Conservation (phyloP, 2,113 vertebrate species). For the Ursus arctos region DNA sequence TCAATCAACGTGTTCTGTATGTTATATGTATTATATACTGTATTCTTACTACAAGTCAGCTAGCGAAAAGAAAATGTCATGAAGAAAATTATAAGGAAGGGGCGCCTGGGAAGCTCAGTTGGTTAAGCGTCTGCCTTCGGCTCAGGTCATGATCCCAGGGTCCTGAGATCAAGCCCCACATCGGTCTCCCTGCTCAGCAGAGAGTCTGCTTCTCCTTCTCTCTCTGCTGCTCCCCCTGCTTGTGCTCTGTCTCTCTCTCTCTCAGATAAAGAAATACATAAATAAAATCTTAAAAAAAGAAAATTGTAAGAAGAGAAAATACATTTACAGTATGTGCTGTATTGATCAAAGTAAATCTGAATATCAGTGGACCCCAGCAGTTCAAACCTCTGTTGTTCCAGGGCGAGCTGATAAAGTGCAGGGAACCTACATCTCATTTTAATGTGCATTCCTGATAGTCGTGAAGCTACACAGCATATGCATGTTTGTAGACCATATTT, state of each 20-base stretch:
- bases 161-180: too few species aligned
- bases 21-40: neutral
- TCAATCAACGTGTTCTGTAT: neutral
- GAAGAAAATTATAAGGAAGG: neutral
- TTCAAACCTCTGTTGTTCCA: neutral
- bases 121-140: too few species aligned
- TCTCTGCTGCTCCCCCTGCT: too few species aligned
- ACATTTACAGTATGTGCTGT: neutral
- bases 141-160: too few species aligned
- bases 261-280: too few species aligned
- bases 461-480: accelerated
- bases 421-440: neutral
- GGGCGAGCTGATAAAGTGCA: neutral
- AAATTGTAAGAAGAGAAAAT: neutral
- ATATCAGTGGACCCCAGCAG: neutral
- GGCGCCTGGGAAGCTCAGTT: too few species aligned
- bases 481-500: neutral
- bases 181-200: too few species aligned
- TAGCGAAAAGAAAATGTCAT: neutral
- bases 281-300: neutral
- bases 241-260: too few species aligned
- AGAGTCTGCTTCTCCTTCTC: too few species aligned
- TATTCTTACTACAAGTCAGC: neutral
- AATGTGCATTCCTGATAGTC: neutral
- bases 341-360: neutral